Evolutionary conservation across 1,140 invertebrate genomes (phyloP).

Genomic region (Drosophila ercepeae): DNA sequence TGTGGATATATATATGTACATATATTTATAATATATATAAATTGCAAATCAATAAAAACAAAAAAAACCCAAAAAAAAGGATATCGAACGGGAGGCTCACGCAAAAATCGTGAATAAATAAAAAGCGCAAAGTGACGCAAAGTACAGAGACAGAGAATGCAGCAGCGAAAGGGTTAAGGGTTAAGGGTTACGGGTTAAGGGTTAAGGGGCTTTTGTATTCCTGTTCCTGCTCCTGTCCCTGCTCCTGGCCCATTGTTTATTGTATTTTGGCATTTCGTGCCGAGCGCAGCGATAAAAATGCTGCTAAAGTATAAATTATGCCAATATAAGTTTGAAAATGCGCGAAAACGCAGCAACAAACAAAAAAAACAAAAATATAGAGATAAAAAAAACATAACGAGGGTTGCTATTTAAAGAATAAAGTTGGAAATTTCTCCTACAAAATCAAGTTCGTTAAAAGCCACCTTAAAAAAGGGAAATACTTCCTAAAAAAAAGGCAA

Average conservation of each 20-base stretch:
- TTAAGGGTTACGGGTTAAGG: not conserved
- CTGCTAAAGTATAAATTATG: constrained; percentile 81
- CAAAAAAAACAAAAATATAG: not conserved
- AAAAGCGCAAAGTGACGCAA: constrained; percentile 52
- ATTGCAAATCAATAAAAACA: constrained; percentile 57
- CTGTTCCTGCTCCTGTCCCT: constrained; percentile 29
- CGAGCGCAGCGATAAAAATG: constrained; percentile 79
- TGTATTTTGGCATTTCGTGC: constrained; percentile 64
- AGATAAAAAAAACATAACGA: constrained; percentile 1
- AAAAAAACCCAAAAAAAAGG: not conserved
- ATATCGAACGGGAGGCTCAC: constrained; percentile 38
- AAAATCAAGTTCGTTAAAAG: too few relatives aligned
- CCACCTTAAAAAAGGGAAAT: too few relatives aligned
- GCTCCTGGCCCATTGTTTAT: constrained; percentile 64
- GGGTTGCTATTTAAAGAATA: not conserved
- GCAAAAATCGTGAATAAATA: constrained; percentile 65
- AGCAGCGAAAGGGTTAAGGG: constrained; percentile 11
- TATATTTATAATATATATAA: constrained; percentile 28
- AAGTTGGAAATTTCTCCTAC: too few relatives aligned
- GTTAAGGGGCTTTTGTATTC: too few relatives aligned
- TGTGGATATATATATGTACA: constrained; percentile 38
- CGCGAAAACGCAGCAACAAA: constrained; percentile 26
- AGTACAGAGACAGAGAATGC: constrained; percentile 29
- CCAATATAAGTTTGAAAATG: constrained; percentile 71
- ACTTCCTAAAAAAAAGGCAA: too few relatives aligned